phyloP scores from a whole-genome alignment of 2,113 vertebrate species.

The Charadrius vociferus region DNA sequence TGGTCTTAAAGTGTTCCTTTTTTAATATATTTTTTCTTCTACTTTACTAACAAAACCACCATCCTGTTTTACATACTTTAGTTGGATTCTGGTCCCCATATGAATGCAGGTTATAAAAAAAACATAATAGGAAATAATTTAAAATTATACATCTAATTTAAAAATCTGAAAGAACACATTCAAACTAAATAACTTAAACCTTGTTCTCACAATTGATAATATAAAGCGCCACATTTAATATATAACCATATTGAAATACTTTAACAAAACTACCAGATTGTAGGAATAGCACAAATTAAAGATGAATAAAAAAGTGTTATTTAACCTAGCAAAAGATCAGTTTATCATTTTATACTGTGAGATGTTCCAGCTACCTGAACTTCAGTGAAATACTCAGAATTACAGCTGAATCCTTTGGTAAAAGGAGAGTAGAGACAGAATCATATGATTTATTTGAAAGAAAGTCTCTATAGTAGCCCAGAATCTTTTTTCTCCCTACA shows the following conservation, averaged over 20 bases:
- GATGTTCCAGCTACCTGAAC: neutral
- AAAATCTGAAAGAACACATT: neutral
- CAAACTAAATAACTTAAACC: neutral
- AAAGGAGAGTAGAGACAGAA: neutral
- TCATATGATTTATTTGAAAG: neutral
- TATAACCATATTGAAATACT: neutral
- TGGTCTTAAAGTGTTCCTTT: neutral
- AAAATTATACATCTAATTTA: neutral
- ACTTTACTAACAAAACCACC: neutral
- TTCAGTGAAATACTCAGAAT: neutral
- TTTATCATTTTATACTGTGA: neutral
- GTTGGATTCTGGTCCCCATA: neutral
- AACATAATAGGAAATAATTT: neutral
- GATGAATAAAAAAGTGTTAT: neutral
- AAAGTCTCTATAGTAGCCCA: neutral
- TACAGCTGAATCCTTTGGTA: neutral
- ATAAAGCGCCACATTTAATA: neutral
- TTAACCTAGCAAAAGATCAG: neutral
- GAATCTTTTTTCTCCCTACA: neutral
- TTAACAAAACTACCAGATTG: neutral
- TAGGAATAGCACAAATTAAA: neutral
- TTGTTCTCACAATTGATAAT: neutral
- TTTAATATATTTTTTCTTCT: neutral
- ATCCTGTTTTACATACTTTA: neutral
- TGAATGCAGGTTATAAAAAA: neutral